Evolutionary conservation across 1,140 invertebrate species (phyloP), one percentile per base, ranked within the genome.

Genomic region (Paralvinella palmiformis): DNA sequence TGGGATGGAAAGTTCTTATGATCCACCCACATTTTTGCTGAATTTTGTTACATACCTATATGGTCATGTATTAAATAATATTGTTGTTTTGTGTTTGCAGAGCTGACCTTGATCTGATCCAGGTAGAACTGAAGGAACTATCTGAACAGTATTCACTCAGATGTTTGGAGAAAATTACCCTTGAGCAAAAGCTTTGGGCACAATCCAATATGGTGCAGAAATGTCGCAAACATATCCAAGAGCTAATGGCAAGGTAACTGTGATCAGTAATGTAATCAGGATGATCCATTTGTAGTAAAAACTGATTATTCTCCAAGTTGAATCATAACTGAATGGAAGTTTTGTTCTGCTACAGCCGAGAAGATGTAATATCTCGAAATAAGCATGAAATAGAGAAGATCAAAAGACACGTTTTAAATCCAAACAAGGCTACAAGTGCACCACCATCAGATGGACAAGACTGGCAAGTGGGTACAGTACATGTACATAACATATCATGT

Each of bases 61-160:
- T n/a, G n/a, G n/a, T n/a, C n/a, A n/a, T n/a, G n/a, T n/a, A n/a
- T n/a, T n/a, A n/a, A 52, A 6, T 44, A 22, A 60, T 55, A 10
- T 52, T 6, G 4, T n/a, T 52, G 48, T 20, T 52, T 13, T 10
- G 31, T 22, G 63, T 62, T 63, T 80, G 20, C 72, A 91, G 89
- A 71, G 86, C 88, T 71, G 89, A 91, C 78, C 87, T 92, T 84
- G 87, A 89, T 71, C 88, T 90, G 75, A 89, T 94, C 56, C 88
- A 89, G 65, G 85, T 86, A 66, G 91, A 94, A 78, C 89, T 96
- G 71, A 81, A 92, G 24, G 91, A 90, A 17, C 83, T 96, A 53
- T 92, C 91, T 1, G 89, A 94, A 68, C 91, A 92, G 72, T 92
- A 94, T 79, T 93, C 91, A 1, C 86, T 90, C 10, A 95, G 94